phyloP scores from a whole-genome alignment of 2,888 invertebrate genomes.

The Acronicta alni region DNA sequence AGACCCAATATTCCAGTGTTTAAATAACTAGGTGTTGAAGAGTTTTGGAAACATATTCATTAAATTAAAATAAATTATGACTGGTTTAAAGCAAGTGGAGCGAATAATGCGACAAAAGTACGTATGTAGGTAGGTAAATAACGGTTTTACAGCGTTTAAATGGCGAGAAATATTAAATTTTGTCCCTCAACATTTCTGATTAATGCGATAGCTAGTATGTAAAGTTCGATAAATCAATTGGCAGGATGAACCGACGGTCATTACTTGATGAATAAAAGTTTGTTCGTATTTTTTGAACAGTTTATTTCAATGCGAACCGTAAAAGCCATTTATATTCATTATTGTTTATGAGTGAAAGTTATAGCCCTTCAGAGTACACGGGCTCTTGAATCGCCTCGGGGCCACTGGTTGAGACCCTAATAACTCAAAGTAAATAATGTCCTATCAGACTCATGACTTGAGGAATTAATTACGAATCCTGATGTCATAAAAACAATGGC shows the following conservation, averaged over 20 bases:
- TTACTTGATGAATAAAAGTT: conserved; percentile 40
- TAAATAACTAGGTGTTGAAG: no score
- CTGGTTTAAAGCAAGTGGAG: no score
- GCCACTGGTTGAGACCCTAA: conserved; percentile 49
- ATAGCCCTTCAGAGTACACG: conserved; percentile 55
- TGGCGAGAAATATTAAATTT: background rate
- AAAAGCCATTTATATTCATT: conserved; percentile 73
- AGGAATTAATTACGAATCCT: conserved; percentile 57
- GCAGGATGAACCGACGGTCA: conserved; percentile 9
- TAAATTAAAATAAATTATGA: no score
- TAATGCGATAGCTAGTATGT: background rate
- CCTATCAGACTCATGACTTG: conserved; percentile 51
- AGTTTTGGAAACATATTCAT: no score
- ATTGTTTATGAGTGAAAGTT: conserved; percentile 73
- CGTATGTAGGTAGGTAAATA: no score
- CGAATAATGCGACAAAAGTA: no score
- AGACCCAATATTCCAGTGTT: no score
- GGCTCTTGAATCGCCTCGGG: conserved; percentile 42
- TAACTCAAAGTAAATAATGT: conserved; percentile 63
- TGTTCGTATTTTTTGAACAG: conserved; percentile 42
- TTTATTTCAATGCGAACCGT: conserved; percentile 58
- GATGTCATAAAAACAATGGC: conserved; percentile 49
- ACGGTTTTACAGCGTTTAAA: no score
- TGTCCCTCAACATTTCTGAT: background rate
- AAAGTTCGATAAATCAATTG: conserved; percentile 29